These are phyloP conservation scores for Clusia tigrina DNA, from an alignment of 2,888 invertebrate species.

Conservation along the genomic window DNA sequence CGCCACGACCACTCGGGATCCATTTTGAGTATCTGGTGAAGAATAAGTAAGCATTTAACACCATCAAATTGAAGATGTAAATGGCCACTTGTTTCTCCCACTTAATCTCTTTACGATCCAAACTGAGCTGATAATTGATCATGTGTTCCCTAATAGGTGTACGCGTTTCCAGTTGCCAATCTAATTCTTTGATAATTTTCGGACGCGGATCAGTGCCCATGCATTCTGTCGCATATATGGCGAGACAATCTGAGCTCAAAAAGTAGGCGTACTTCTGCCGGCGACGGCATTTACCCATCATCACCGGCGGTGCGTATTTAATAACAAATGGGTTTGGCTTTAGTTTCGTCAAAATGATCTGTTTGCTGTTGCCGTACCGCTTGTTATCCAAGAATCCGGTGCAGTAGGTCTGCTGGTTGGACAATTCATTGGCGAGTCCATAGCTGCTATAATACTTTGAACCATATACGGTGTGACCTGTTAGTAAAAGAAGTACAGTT, in stretches of 20 bases:
- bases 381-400: conserved; percentile 47
- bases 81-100: conserved; percentile 41
- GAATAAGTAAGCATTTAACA: conserved; percentile 42
- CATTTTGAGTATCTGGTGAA: conserved; percentile 37
- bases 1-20: conserved; percentile 21
- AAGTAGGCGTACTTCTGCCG: conserved; percentile 45
- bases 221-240: conserved; percentile 46
- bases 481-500: not conserved
- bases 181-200: conserved; percentile 46
- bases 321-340: conserved; percentile 39
- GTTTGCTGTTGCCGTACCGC: conserved; percentile 49
- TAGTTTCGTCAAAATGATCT: conserved; percentile 40
- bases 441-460: conserved; percentile 51
- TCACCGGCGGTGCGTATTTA: conserved; percentile 41
- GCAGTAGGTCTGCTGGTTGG: conserved; percentile 42
- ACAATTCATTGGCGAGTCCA: conserved; percentile 43
- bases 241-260: conserved; percentile 50
- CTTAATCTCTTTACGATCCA: conserved; percentile 35
- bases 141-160: conserved; percentile 36
- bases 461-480: conserved; percentile 44
- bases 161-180: conserved; percentile 40
- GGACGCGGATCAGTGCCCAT: conserved; percentile 41
- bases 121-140: conserved; percentile 39
- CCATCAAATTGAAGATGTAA: conserved; percentile 43
- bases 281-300: conserved; percentile 51